These are phyloP conservation scores for Nixonia krombeini DNA, from an alignment of 1,140 invertebrate species.

Conservation along the genomic window DNA sequence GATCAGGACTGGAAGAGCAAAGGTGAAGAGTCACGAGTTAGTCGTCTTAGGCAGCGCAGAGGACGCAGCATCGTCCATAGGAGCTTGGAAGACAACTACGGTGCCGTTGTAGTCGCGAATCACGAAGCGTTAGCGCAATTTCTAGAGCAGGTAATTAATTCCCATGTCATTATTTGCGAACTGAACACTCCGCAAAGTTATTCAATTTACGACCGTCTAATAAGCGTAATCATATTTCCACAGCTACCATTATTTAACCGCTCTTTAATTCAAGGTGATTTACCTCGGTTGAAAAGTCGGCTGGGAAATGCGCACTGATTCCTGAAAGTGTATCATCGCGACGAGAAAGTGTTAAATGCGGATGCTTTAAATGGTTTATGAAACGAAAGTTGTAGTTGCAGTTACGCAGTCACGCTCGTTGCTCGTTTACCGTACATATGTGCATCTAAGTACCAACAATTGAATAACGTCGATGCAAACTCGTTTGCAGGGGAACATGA, in stretches of 20 bases:
- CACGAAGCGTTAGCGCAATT: slow-evolving; percentile 88
- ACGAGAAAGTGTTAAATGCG: slow-evolving; percentile 8
- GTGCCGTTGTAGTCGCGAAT: slow-evolving; percentile 89
- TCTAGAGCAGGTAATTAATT: slow-evolving; percentile 79
- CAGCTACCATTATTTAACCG: too few relatives aligned
- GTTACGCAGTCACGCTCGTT: not conserved
- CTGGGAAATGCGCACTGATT: not conserved
- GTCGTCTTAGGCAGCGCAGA: slow-evolving; percentile 80
- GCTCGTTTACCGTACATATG: not conserved
- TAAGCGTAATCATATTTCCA: too few relatives aligned
- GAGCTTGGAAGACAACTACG: slow-evolving; percentile 89
- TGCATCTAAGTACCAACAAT: slow-evolving; percentile 12
- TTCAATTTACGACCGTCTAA: too few relatives aligned
- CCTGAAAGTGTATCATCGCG: not conserved
- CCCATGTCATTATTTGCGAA: not conserved
- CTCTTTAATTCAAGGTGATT: too few relatives aligned
- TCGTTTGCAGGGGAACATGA: too few relatives aligned
- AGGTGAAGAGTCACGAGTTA: slow-evolving; percentile 63
- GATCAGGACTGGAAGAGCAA: slow-evolving; percentile 71
- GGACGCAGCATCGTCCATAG: slow-evolving; percentile 84
- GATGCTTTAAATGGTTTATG: not conserved
- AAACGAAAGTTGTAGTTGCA: slow-evolving; percentile 11
- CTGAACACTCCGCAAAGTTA: too few relatives aligned
- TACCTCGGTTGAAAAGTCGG: not conserved
- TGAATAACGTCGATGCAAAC: slow-evolving; percentile 19